Evolutionary conservation across 2,113 vertebrate species (phyloP).

Genomic region (Acanthisitta chloris): DNA sequence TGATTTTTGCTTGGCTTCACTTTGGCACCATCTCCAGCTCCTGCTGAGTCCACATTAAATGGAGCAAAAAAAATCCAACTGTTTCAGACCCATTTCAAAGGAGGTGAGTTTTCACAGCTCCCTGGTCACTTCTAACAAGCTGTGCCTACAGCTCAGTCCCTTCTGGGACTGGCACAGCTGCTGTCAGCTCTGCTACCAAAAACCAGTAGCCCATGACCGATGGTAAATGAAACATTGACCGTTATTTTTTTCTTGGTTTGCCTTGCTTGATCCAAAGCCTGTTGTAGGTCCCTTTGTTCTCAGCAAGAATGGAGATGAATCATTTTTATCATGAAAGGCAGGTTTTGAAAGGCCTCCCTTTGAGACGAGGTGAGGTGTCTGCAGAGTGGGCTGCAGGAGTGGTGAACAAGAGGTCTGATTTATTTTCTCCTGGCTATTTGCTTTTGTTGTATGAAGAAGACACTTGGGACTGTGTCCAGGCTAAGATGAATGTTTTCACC

Average conservation of each 20-base stretch:
- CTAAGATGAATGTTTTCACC: not conserved
- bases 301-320: not conserved
- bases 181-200: not conserved
- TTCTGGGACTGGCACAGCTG: not conserved
- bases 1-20: not conserved
- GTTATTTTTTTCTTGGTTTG: not conserved
- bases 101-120: not conserved
- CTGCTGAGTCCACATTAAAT: not conserved
- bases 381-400: not conserved
- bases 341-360: not conserved
- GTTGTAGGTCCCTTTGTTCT: not conserved
- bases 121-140: not conserved
- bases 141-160: not conserved
- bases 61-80: slow-evolving; percentile 17
- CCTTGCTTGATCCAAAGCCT: not conserved
- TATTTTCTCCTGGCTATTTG: not conserved
- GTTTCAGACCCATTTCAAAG: not conserved
- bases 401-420: not conserved
- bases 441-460: not conserved
- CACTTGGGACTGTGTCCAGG: not conserved
- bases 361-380: not conserved
- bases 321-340: not conserved
- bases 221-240: not conserved
- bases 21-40: slow-evolving; percentile 17
- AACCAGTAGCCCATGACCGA: not conserved